Conservation (phyloP, 1,140 invertebrate species). For the Apis florea region DNA sequence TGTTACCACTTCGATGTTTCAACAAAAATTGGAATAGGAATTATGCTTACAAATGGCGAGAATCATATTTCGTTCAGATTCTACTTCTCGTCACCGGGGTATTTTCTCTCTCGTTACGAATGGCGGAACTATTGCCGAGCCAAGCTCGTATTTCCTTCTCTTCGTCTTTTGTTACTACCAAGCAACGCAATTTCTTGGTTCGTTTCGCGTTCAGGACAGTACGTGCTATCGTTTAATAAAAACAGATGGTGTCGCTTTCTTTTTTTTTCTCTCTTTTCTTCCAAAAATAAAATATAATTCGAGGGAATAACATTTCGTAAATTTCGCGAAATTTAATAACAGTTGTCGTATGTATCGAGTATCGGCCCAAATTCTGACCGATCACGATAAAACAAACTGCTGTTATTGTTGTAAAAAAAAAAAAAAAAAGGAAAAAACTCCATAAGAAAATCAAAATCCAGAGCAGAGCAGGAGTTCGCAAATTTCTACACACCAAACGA, state of each 20-base stretch:
- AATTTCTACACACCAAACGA: no score
- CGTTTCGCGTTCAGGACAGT: background rate
- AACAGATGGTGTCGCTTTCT: background rate
- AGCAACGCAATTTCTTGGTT: background rate
- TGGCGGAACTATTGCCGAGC: background rate
- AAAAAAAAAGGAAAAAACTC: no score
- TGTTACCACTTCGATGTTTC: conserved; percentile 8
- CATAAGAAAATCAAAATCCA: no score
- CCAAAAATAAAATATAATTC: no score
- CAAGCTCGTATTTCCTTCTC: conserved; percentile 13
- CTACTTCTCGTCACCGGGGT: background rate
- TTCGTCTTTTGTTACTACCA: background rate
- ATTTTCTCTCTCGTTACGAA: conserved; percentile 20
- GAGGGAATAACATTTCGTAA: no score
- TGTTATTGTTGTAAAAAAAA: no score
- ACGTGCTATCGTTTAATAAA: background rate
- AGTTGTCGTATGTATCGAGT: no score
- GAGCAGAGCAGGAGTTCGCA: no score
- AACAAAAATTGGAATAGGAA: conserved; percentile 20
- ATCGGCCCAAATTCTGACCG: no score
- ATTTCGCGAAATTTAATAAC: no score
- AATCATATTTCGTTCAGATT: conserved; percentile 8
- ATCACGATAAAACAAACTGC: no score
- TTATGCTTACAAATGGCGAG: conserved; percentile 7
- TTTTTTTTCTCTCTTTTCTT: no score